phyloP scores from a whole-genome alignment of 1,140 invertebrate species.

The Eurosta solidaginis region DNA sequence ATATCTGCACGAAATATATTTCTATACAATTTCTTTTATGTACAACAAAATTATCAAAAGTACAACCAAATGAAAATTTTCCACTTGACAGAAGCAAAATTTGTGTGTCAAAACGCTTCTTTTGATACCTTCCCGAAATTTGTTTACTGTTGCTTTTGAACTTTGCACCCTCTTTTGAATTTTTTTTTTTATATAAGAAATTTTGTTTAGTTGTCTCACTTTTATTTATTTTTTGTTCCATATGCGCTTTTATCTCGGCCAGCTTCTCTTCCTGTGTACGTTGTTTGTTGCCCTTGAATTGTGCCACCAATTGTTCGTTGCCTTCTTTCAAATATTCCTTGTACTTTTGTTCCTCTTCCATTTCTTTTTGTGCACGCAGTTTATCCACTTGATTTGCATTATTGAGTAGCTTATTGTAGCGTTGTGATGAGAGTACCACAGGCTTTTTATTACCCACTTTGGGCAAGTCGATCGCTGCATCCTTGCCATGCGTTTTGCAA shows the following conservation, averaged over 20 bases:
- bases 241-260: slow-evolving; percentile 2
- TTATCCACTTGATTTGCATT: slow-evolving; percentile 29
- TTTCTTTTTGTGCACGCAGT: background rate
- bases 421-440: slow-evolving; percentile 30
- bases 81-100: no score
- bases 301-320: slow-evolving; percentile 39
- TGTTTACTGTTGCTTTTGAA: background rate
- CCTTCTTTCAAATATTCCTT: slow-evolving; percentile 47
- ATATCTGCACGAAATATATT: no score
- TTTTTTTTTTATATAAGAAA: no score
- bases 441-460: slow-evolving; percentile 15
- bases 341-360: slow-evolving; percentile 45
- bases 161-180: no score
- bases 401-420: slow-evolving; percentile 31
- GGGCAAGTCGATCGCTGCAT: background rate
- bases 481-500: background rate
- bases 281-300: slow-evolving; percentile 37
- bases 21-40: no score
- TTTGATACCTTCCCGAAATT: no score
- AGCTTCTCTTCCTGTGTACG: background rate
- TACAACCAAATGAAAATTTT: no score
- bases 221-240: slow-evolving; percentile 1
- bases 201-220: background rate
- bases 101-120: no score
- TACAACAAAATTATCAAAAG: no score